phyloP scores from a whole-genome alignment of 2,113 vertebrate species.

The Microcebus lehilahytsara region DNA sequence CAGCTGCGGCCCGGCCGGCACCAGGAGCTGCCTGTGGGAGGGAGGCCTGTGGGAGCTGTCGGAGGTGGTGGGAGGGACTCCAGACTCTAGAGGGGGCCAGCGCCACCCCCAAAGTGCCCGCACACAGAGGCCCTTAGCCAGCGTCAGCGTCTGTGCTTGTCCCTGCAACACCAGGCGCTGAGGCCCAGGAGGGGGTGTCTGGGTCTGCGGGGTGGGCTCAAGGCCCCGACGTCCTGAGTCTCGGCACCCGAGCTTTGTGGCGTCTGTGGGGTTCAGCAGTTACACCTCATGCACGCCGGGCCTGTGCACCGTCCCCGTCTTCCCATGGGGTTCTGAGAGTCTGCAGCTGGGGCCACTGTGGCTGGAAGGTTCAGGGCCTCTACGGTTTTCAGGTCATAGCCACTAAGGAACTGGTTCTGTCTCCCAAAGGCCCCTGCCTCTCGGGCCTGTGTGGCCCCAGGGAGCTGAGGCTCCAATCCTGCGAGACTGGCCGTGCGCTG shows the following conservation, averaged over 20 bases:
- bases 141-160: neutral
- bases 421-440: neutral
- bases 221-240: neutral
- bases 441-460: neutral
- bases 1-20: neutral
- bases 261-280: too few relatives aligned
- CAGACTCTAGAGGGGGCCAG: fast-evolving
- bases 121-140: fast-evolving
- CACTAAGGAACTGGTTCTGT: neutral
- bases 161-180: fast-evolving
- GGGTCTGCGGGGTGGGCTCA: fast-evolving
- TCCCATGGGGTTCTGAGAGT: neutral
- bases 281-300: neutral
- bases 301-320: fast-evolving
- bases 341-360: neutral
- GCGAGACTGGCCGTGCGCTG: fast-evolving
- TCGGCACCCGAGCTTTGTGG: fast-evolving
- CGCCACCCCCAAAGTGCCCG: fast-evolving
- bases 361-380: neutral
- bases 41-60: neutral
- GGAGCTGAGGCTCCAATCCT: neutral
- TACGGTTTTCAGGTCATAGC: neutral
- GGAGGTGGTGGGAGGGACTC: fast-evolving
- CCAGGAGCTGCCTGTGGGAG: neutral
- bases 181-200: fast-evolving